A percentile compares a stretch with the other conserved stretches of the same genome.
phyloP scores from a whole-genome alignment of 2,113 vertebrate genomes.

The Melanerpes aurifrons region DNA sequence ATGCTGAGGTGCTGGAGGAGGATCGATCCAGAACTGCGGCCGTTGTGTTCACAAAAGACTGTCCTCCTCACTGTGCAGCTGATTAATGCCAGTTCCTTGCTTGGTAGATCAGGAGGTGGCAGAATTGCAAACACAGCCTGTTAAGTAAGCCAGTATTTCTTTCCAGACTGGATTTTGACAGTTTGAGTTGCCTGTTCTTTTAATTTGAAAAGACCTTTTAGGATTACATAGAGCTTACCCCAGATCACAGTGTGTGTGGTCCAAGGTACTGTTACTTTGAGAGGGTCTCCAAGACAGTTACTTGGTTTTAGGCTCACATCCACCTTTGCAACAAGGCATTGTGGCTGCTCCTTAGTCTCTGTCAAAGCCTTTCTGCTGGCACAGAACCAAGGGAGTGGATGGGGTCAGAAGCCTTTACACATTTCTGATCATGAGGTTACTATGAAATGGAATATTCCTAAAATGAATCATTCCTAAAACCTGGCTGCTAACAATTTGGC shows the following conservation, averaged over 20 bases:
- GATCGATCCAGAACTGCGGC: accelerated
- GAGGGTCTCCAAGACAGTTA: background rate
- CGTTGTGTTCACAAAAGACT: accelerated
- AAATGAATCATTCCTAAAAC: background rate
- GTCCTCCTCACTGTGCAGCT: background rate
- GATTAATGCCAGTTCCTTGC: background rate
- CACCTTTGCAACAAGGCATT: background rate
- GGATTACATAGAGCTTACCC: background rate
- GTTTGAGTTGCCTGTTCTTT: background rate
- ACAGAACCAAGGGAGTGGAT: background rate
- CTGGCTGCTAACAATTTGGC: background rate
- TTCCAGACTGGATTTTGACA: background rate
- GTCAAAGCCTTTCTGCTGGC: background rate
- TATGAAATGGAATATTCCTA: background rate
- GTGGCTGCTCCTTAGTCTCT: background rate
- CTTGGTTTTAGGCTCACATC: background rate
- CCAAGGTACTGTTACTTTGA: background rate
- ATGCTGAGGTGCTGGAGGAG: background rate
- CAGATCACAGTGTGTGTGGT: background rate
- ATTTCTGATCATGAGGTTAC: background rate
- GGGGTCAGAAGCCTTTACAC: background rate
- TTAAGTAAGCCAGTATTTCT: background rate
- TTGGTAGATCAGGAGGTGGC: background rate
- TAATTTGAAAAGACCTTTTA: background rate
- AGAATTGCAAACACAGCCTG: background rate